Evolutionary conservation across 2,888 invertebrate genomes (phyloP), one percentile per base, ranked within the genome.

Genomic region (Darwinula stevensoni): DNA sequence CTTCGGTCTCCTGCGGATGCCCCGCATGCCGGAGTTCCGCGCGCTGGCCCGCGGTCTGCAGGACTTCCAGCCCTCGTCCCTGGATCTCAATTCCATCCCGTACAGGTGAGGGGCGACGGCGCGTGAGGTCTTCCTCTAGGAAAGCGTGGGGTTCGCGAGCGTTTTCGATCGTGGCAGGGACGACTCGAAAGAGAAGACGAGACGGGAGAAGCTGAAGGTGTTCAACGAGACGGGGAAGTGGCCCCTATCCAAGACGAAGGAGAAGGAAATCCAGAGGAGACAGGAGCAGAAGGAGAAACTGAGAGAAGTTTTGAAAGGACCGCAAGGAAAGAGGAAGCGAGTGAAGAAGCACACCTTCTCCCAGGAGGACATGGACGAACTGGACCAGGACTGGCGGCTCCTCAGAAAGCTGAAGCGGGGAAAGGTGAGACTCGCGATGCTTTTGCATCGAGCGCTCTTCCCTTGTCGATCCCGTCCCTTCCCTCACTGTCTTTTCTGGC

Each of bases 1-100:
- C 31, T 97, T 80, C 50, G 91, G 86, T 0, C 61, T 97, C 2
- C 50, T 97, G 2, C 71, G 72, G 43, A 56, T 94, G 43, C 97
- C 94, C 0, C 65, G 69, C 45, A 94, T 97, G 86, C 86, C 91
- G 0, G 97, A 99, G 53, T 52, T 86, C 3, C 76, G 70, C 46
- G 66, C 66, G 26, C 54, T 54, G 36, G n/a, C 22, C n/a, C 6
- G 6, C n/a, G 60, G 62, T 14, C 41, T 58, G 1, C 49, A 54
- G 2, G 55, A 52, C 31, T 70, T 69, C 44, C 44, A 50, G 1
- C 47, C 53, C 14, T 49, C 65, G 48, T 56, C 64, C 18, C 54
- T 80, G 4, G 73, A 88, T 49, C 50, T 67, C 12, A 70, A 71
- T 46, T 55, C 56, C 16, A 64, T 91, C 40, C 57, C 66, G 0